Conservation (phyloP, 1,140 invertebrate species). For the Pentalonia nigronervosa region DNA sequence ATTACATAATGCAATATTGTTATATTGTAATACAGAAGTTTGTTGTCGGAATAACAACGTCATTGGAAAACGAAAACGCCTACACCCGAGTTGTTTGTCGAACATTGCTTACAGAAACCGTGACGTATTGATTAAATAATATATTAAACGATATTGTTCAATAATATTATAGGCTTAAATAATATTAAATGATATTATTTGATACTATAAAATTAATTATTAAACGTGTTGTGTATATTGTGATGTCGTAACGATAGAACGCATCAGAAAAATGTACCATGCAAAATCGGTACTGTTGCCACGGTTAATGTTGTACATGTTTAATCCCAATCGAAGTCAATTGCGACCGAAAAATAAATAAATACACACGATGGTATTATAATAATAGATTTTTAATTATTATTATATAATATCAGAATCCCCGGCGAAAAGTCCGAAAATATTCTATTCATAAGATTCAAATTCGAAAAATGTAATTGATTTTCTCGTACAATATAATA, state of each 20-base stretch:
- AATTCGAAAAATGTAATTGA: too few relatives aligned
- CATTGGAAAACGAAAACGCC: constrained; percentile 2
- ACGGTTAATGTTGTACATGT: not conserved
- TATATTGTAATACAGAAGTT: not conserved
- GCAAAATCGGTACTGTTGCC: not conserved
- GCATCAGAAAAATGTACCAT: not conserved
- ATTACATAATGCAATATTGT: not conserved
- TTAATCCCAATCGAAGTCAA: not conserved
- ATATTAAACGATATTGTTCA: not conserved
- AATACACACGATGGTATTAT: not conserved
- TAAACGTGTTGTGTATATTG: not conserved
- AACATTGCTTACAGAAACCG: not conserved
- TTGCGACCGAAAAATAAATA: not conserved
- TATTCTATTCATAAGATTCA: too few relatives aligned
- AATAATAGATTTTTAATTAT: too few relatives aligned
- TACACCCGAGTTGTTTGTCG: not conserved
- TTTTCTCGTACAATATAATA: too few relatives aligned
- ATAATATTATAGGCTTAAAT: not conserved
- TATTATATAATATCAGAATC: not conserved
- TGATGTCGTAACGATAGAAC: not conserved
- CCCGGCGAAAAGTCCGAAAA: too few relatives aligned
- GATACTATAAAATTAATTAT: too few relatives aligned
- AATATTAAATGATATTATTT: too few relatives aligned
- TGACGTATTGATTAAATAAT: not conserved
- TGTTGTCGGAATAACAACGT: not conserved